Evolutionary conservation across 2,113 vertebrate species (phyloP), one percentile per base, ranked within the genome.

Genomic region (Microtus ochrogaster): DNA sequence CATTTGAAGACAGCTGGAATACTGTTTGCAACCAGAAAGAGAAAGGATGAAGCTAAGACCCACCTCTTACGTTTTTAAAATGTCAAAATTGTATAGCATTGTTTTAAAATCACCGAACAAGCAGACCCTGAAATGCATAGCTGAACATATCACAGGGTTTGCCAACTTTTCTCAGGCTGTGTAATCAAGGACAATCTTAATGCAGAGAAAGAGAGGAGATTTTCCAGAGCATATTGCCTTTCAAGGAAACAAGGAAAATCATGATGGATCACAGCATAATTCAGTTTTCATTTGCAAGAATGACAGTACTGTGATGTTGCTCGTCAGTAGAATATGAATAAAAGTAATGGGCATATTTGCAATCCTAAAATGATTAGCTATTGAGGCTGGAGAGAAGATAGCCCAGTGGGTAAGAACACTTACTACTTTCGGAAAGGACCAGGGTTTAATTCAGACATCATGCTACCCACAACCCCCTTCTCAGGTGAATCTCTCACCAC

Each of bases 41-140:
- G 7, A 44, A 10, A 82, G 49, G 26, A 61, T 70, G 17, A 24
- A 28, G 55, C 70, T 81, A 85, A 81, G 11, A 4, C 41, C 65
- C 17, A 52, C 11, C 1, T 83, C 7, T 28, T 39, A 41, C 17
- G 1, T 12, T 65, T 83, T 84, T 30, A 28, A 77, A 5, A 81
- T 41, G 39, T 3, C 26, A 74, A 87, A 24, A 82, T 41, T 81
- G 68, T 90, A 12, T 88, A n/a, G 22, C 36, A 30, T 70, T 79
- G 49, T 91, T 84, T 97, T 73, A 10, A 95, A 89, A 91, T 30
- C 17, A 84, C 4, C 0, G 94, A 24, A 74, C 72, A 68, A 77
- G 7, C 76, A 81, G 65, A 19, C 0, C 28, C 14, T 84, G 58
- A 30, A 68, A 61, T 92, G 21, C 0, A 92, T 30, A 41, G 26